Evolutionary conservation across 53 echinoderm and acorn worm species (phyloP), one percentile per base, ranked within the genome.

Genomic region (Luidia sarsii): DNA sequence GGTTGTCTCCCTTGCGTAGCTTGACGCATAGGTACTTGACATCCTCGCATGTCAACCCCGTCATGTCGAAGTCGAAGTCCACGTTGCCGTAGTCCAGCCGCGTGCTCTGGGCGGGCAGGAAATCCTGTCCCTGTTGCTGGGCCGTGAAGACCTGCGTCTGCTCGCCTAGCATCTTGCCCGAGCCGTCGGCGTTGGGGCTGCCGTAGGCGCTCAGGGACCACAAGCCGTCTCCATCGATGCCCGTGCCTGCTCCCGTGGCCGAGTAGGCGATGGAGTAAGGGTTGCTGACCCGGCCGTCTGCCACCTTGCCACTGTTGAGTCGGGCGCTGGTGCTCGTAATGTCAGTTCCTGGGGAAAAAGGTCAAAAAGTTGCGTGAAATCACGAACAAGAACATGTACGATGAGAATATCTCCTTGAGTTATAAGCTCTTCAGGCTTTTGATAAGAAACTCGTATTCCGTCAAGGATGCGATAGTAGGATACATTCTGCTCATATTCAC

Each of bases 21-120:
- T 94, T 86, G 25, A 94, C 79, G 65, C 94, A 94, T 65, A 94
- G 64, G 67, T 66, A 94, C 70, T 85, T 83, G 21, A 86, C 91
- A 29, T 91, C 86, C 20, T 57, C 54, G 57, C 94, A 94, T 7
- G 89, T 71, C 68, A 70, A 60, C 49, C 86, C 82, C 19, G 49
- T 71, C 91, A 91, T 94, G 75, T 69, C 83, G n/a, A 86, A 79
- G 86, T 90, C 64, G 56, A 91, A 88, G 31, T 83, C 73, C 19
- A 94, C 94, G 46, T 49, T 84, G 50, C 73, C 82, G 29, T 90
- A 94, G 35, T 84, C 53, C 62, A 90, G 68, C 32, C 77, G 77
- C 43, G 77, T 77, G 33, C 75, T 82, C 48, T 64, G 43, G 3
- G 72, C 72, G 9, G 61, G 63, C 5, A 52, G 62, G 59, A 84